Evolutionary conservation across 2,113 vertebrate species (phyloP).

Genomic region (Sphaerodactylus townsendi): DNA sequence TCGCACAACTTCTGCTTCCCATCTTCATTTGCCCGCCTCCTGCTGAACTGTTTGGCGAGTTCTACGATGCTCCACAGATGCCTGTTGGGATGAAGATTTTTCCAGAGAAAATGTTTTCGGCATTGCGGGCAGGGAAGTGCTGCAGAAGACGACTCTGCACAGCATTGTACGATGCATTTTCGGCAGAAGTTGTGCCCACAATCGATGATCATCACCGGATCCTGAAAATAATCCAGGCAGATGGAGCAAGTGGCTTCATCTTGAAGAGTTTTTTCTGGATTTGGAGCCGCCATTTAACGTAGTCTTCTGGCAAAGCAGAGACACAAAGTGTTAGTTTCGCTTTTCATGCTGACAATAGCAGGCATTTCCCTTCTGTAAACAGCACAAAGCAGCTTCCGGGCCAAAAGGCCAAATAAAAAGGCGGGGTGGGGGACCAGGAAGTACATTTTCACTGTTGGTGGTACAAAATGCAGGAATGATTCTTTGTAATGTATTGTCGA

Average conservation of each 20-base stretch:
- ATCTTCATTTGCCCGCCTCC: rapidly evolving
- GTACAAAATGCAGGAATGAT: not conserved
- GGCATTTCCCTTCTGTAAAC: not conserved
- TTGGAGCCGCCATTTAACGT: not conserved
- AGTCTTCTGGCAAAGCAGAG: not conserved
- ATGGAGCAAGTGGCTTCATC: constrained; percentile 60
- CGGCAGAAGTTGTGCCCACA: constrained; percentile 67
- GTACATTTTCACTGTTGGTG: not conserved
- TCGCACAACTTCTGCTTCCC: not conserved
- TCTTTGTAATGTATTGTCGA: too few species aligned
- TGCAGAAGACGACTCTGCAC: rapidly evolving
- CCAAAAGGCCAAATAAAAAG: too few species aligned
- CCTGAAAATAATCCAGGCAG: constrained; percentile 58
- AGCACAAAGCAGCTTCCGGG: not conserved
- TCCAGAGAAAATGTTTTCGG: not conserved
- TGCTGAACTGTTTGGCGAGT: not conserved
- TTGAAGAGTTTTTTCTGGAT: constrained; percentile 3
- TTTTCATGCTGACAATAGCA: not conserved
- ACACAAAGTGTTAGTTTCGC: not conserved
- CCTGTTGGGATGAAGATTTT: constrained; percentile 11
- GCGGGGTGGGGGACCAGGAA: too few species aligned
- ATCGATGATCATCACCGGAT: constrained; percentile 62
- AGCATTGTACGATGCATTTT: constrained; percentile 55
- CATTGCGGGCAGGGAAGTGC: constrained; percentile 34
- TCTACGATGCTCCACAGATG: constrained; percentile 35